Conservation (phyloP, 2,113 vertebrate species). For the Colaptes auratus region DNA sequence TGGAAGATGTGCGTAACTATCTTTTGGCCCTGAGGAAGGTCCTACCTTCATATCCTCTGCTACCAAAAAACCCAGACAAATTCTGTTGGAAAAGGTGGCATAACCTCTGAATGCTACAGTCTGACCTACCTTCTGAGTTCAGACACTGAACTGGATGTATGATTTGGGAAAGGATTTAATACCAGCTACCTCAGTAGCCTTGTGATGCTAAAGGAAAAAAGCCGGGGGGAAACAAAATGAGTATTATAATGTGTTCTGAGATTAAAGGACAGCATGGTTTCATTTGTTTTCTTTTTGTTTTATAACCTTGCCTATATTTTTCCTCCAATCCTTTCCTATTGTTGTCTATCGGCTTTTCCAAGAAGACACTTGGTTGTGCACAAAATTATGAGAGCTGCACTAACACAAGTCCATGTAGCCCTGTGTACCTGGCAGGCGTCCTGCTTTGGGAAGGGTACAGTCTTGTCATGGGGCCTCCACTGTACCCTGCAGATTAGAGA, state of each 20-base stretch:
- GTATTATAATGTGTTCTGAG: background rate
- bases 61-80: background rate
- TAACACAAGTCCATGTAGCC: background rate
- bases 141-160: background rate
- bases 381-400: background rate
- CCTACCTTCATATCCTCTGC: background rate
- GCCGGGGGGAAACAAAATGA: background rate
- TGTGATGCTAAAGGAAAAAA: background rate
- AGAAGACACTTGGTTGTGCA: background rate
- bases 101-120: background rate
- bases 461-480: background rate
- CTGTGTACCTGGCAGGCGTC: background rate
- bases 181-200: constrained; percentile 36
- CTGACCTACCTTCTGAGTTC: background rate
- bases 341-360: background rate
- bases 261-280: background rate
- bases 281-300: background rate
- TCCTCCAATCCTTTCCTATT: background rate
- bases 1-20: background rate
- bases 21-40: background rate
- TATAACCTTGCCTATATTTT: background rate
- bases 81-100: background rate
- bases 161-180: background rate
- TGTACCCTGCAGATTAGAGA: background rate
- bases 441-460: background rate